A percentile compares a stretch with the other conserved stretches of the same genome.
These are phyloP conservation scores for Popillia japonica DNA, from an alignment of 1,140 invertebrate genomes.

Conservation along the genomic window DNA sequence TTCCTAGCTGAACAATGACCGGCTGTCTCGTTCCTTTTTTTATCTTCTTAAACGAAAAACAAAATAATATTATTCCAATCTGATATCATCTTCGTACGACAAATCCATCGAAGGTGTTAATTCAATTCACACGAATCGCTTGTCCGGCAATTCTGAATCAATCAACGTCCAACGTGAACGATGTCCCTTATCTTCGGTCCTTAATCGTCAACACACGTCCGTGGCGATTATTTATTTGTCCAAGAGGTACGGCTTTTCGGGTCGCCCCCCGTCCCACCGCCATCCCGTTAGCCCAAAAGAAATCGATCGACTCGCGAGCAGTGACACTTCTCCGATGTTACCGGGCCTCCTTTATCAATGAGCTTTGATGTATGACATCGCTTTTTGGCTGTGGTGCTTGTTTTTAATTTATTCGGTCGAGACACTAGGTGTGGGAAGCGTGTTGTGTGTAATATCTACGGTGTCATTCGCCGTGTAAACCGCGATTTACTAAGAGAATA, in stretches of 20 bases:
- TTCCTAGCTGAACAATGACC: too few species aligned
- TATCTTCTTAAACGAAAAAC: too few species aligned
- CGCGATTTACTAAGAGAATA: background rate
- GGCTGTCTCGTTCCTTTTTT: too few species aligned
- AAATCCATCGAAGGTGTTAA: conserved; percentile 11
- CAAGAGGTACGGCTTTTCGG: background rate
- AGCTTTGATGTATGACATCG: conserved; percentile 10
- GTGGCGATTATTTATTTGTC: background rate
- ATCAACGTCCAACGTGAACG: background rate
- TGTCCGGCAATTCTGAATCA: background rate
- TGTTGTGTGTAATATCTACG: background rate
- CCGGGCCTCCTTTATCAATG: background rate
- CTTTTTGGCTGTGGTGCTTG: background rate
- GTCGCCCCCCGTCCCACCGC: too few species aligned
- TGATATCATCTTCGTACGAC: too few species aligned
- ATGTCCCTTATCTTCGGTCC: background rate
- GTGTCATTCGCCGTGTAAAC: background rate
- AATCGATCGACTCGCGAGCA: background rate
- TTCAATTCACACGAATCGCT: background rate
- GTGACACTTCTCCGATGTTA: background rate
- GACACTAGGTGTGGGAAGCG: background rate
- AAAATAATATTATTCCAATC: too few species aligned
- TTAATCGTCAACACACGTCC: background rate
- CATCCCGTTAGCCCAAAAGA: too few species aligned
- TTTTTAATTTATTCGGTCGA: background rate